Evolutionary conservation across 2,113 vertebrate species (phyloP), one percentile per base, ranked within the genome.

Genomic region (Labeo catla): DNA sequence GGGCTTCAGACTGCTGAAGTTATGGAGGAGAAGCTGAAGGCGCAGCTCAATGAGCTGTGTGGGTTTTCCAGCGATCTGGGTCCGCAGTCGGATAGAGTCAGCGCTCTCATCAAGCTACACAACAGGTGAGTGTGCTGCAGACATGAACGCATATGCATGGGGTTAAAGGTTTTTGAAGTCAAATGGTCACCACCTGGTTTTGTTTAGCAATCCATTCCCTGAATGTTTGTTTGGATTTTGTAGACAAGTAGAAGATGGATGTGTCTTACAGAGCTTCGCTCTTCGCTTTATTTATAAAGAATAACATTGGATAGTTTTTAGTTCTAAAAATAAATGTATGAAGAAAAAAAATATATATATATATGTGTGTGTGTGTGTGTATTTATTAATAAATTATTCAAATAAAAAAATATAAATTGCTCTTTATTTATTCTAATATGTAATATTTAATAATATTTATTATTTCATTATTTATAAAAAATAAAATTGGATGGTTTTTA

Each of bases 101-200:
- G 98, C 10, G 94, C 94, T 3, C 91, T 98, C 74, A 99, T 99
- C 93, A 99, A 98, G 77, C 97, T 98, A 81, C 98, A 98, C 92
- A 99, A 99, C 93, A 97, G 98, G 98, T 99, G 93, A 90, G 86
- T 47, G 86, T 47, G 13, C 34, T 77, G 36, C 45, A 50, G 73
- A 57, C 57, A 54, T 70, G 59, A 68, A 54, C 28, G 61, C 80
- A 65, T 34, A 77, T 63, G 50, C 76, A n/a, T 7, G 52, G 39
- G 19, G 52, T 59, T 59, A n/a, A 45, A 8, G 11, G 59, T 5
- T 76, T 88, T 68, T 59, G 49, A 84, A 83, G 73, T 87, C 49
- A 23, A 59, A 74, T 13, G 45, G 80, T 36, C 80, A 52, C 63
- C 9, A 11, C 4, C 63, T 52, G 63, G 28, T 36, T 70, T 52